These are phyloP conservation scores for Eurosta solidaginis DNA, from an alignment of 1,140 invertebrate genomes.

Conservation along the genomic window DNA sequence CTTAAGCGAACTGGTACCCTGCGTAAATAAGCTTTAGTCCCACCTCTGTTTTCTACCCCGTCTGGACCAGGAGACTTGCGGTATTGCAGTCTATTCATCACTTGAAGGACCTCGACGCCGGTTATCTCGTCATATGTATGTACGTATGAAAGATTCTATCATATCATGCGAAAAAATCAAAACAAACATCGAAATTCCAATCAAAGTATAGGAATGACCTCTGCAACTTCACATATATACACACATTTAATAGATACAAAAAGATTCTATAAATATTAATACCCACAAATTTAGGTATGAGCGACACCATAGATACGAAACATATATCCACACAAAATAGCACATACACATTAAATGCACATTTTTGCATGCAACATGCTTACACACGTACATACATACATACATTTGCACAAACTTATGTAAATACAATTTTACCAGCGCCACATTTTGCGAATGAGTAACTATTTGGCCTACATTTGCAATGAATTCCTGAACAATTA, in stretches of 20 bases:
- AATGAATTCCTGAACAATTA: constrained; percentile 28
- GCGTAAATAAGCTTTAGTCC: too few relatives aligned
- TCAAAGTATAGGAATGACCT: neutral
- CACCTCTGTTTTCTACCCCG: too few relatives aligned
- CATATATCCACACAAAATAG: neutral
- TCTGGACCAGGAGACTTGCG: too few relatives aligned
- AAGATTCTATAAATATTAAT: too few relatives aligned
- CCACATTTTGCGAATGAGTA: constrained; percentile 7
- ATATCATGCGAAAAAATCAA: too few relatives aligned
- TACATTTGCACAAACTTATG: neutral
- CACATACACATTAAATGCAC: neutral
- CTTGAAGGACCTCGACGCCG: too few relatives aligned
- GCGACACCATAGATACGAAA: neutral
- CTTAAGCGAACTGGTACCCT: too few relatives aligned
- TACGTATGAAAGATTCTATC: too few relatives aligned
- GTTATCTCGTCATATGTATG: too few relatives aligned
- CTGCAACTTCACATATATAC: neutral
- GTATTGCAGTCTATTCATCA: too few relatives aligned
- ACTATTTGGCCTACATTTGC: constrained; percentile 28
- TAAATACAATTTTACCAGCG: neutral
- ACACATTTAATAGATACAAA: neutral
- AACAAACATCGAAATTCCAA: too few relatives aligned
- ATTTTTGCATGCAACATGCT: neutral
- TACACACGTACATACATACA: neutral
- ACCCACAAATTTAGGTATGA: too few relatives aligned